Evolutionary conservation across 2,113 vertebrate species (phyloP).

Genomic region (Zosterops lateralis): DNA sequence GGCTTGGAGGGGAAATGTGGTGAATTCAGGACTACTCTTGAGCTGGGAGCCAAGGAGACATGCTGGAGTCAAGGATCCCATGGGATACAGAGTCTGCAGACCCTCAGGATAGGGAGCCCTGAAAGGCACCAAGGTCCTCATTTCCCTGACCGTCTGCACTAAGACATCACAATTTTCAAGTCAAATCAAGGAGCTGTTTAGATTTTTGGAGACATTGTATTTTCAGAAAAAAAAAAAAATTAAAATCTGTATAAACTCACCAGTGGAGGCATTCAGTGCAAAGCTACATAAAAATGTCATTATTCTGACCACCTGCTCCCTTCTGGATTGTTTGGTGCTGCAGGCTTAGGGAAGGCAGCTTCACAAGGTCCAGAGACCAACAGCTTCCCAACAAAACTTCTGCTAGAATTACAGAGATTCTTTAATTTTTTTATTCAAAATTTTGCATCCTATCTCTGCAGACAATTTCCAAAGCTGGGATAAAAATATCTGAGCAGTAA

Average conservation of each 20-base stretch:
- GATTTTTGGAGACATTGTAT: neutral
- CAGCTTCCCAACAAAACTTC: neutral
- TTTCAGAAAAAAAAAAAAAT: neutral
- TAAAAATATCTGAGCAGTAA: neutral
- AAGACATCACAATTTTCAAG: neutral
- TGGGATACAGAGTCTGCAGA: neutral
- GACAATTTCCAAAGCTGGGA: neutral
- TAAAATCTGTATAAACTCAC: neutral
- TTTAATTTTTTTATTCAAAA: neutral
- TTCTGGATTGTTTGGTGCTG: neutral
- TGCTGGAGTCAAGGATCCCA: neutral
- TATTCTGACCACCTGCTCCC: neutral
- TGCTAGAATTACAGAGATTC: neutral
- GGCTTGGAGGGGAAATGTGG: fast-evolving
- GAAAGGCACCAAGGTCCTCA: neutral
- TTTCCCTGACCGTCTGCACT: neutral
- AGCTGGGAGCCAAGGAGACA: neutral
- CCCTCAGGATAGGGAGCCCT: neutral
- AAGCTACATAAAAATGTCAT: neutral
- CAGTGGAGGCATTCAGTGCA: neutral
- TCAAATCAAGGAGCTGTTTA: neutral
- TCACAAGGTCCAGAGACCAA: neutral
- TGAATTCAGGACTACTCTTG: neutral
- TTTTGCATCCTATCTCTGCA: neutral
- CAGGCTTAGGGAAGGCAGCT: neutral